Evolutionary conservation across 2,797 vertebrate species (phyloP).

Genomic region (Oryzias sinensis): DNA sequence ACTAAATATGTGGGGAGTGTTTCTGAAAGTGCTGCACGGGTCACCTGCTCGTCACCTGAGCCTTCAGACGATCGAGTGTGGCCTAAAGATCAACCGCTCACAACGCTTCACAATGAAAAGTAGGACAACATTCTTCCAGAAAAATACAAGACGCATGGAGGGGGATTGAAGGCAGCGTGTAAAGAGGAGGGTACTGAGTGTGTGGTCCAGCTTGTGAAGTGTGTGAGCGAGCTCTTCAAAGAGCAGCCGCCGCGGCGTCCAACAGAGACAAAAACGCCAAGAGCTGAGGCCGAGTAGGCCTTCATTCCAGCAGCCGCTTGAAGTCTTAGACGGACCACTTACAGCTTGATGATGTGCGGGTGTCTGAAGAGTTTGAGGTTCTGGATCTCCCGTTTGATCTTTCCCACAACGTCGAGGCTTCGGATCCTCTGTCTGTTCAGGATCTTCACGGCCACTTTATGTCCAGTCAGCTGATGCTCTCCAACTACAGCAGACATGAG

Average conservation of each 20-base stretch:
- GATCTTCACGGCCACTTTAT: conserved; percentile 99
- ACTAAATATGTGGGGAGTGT: background rate
- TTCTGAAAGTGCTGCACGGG: conserved; percentile 5
- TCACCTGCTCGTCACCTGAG: conserved; percentile 14
- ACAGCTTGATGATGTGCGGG: conserved; percentile 99
- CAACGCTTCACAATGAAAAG: too few relatives aligned
- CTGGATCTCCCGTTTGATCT: conserved; percentile 98
- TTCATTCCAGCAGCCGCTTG: too few relatives aligned
- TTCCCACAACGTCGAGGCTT: conserved; percentile 97
- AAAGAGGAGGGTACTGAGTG: background rate
- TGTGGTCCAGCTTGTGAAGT: conserved; percentile 1
- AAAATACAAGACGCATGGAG: too few relatives aligned
- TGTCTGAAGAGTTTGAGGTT: conserved; percentile 98
- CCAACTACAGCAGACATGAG: conserved; percentile 82
- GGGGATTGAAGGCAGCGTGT: too few relatives aligned
- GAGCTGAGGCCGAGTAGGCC: too few relatives aligned
- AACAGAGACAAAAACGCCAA: conserved; percentile 21
- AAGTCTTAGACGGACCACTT: conserved; percentile 65
- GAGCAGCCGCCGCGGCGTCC: conserved; percentile 26
- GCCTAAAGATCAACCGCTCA: too few relatives aligned
- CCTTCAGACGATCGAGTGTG: conserved; percentile 52
- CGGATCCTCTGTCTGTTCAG: conserved; percentile 98
- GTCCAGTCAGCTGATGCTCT: conserved; percentile 94
- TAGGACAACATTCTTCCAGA: too few relatives aligned
- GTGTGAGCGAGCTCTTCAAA: conserved; percentile 38